phyloP scores from a whole-genome alignment of 1,140 invertebrate genomes.

The Drosophila serrata region DNA sequence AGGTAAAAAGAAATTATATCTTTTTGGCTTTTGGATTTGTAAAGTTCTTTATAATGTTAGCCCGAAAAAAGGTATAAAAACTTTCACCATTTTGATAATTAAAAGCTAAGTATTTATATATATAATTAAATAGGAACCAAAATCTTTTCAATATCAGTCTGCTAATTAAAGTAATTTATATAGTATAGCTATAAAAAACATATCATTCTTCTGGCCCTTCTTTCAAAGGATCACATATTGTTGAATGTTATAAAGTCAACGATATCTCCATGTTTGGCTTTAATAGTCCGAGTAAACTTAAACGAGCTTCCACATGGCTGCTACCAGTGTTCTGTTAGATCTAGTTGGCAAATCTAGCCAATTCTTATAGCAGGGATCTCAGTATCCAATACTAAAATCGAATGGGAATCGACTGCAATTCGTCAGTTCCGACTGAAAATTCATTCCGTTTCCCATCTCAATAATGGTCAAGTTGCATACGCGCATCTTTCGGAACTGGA shows the following conservation, averaged over 20 bases:
- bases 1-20: slow-evolving; percentile 62
- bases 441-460: background rate
- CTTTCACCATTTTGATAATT: background rate
- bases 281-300: background rate
- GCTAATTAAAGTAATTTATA: too few relatives aligned
- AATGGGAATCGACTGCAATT: background rate
- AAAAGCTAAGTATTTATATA: too few relatives aligned
- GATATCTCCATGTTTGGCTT: too few relatives aligned
- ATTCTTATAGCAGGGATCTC: background rate
- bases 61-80: background rate
- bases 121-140: too few relatives aligned
- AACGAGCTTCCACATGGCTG: background rate
- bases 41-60: background rate
- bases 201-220: too few relatives aligned
- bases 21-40: slow-evolving; percentile 53
- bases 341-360: background rate
- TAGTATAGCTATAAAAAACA: too few relatives aligned
- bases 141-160: too few relatives aligned
- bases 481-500: background rate
- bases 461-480: background rate
- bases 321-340: background rate
- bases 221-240: background rate
- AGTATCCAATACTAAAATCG: background rate
- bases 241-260: background rate
- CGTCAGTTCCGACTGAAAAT: background rate